Evolutionary conservation across 2,888 invertebrate species (phyloP), one percentile per base, ranked within the genome.

Genomic region (Nephrocerus scutellatus): DNA sequence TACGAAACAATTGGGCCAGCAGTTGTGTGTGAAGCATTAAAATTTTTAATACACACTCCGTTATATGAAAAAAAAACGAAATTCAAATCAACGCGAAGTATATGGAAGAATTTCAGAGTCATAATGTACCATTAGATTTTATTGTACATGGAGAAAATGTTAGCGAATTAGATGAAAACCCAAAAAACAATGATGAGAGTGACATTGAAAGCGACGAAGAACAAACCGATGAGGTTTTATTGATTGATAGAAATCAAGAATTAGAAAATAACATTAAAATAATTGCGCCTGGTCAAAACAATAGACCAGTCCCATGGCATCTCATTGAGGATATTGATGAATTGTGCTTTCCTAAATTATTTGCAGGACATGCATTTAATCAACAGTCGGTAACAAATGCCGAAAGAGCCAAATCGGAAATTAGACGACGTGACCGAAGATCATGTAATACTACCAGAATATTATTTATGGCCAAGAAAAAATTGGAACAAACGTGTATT

Each of bases 221-320:
- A n/a, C n/a, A n/a, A n/a, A n/a, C n/a, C n/a, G n/a, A n/a, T n/a
- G n/a, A n/a, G n/a, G n/a, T n/a, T n/a, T n/a, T n/a, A n/a, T n/a
- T n/a, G n/a, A n/a, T n/a, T n/a, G n/a, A n/a, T n/a, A n/a, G n/a
- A n/a, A n/a, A n/a, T n/a, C n/a, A n/a, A n/a, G n/a, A n/a, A n/a
- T n/a, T n/a, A n/a, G n/a, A 15, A 9, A 19, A 35, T 14, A 20
- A 28, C 7, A 36, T 44, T 18, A 14, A 43, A 20, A 36, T 49
- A 8, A 51, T 55, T 22, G 57, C 57, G 5, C 56, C 56, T 6
- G 56, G 53, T 3, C 53, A 56, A 46, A 42, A 42, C 8, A 47
- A 54, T 36, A 29, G 23, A 16, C 55, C 55, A 5, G 34, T 57
- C 2, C 44, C 54, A 4, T 47, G 56, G 43, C 45, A 55, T 20